Evolutionary conservation across 2,888 invertebrate species (phyloP).

Genomic region (Thera obeliscata): DNA sequence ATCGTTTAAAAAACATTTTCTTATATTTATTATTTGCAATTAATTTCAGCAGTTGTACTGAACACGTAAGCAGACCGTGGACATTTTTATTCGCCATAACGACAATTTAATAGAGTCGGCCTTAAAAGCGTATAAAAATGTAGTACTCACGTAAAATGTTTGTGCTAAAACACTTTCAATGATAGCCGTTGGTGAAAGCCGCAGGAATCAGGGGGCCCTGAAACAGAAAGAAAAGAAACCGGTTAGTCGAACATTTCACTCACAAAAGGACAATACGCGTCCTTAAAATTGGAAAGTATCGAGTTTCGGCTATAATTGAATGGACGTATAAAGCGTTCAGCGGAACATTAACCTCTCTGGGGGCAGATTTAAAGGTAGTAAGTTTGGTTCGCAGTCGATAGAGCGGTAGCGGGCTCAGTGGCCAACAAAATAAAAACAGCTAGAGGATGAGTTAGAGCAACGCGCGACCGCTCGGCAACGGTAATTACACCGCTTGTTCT

Average conservation of each 20-base stretch:
- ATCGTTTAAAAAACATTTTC: slow-evolving; percentile 62
- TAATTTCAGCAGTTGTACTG: slow-evolving; percentile 59
- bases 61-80: slow-evolving; percentile 53
- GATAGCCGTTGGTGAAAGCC: slow-evolving; percentile 99
- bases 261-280: slow-evolving; percentile 37
- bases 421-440: slow-evolving; percentile 82
- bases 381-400: slow-evolving; percentile 79
- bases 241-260: slow-evolving; percentile 35
- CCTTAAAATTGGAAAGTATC: slow-evolving; percentile 53
- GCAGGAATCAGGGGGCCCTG: slow-evolving; percentile 99
- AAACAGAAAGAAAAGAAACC: slow-evolving; percentile 70
- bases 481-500: slow-evolving; percentile 86
- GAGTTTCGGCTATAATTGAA: slow-evolving; percentile 69
- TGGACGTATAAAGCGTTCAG: slow-evolving; percentile 72
- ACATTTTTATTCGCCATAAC: slow-evolving; percentile 66
- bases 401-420: slow-evolving; percentile 74
- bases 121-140: slow-evolving; percentile 61
- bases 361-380: slow-evolving; percentile 81
- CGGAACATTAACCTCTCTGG: slow-evolving; percentile 74
- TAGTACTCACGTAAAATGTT: slow-evolving; percentile 83
- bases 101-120: slow-evolving; percentile 70
- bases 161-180: slow-evolving; percentile 89
- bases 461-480: slow-evolving; percentile 80
- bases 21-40: slow-evolving; percentile 56
- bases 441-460: slow-evolving; percentile 82